These are phyloP conservation scores for Calosoma granatense DNA, from an alignment of 1,140 invertebrate genomes.

Conservation along the genomic window DNA sequence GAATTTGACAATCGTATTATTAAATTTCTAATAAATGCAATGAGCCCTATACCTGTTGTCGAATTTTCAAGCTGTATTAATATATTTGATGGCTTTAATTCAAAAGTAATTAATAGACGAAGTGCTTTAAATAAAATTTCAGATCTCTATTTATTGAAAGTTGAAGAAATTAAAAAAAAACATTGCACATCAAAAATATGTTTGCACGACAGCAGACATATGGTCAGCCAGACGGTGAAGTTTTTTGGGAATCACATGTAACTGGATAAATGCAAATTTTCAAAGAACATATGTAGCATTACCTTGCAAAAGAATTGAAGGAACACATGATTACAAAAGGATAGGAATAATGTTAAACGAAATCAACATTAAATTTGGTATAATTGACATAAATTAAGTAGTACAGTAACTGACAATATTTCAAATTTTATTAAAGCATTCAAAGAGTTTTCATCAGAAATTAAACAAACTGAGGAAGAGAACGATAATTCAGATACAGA, in stretches of 20 bases:
- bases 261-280: conserved; percentile 17
- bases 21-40: too few species aligned
- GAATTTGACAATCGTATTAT: too few species aligned
- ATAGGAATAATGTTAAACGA: conserved; percentile 15
- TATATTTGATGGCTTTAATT: too few species aligned
- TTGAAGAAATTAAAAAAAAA: too few species aligned
- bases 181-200: too few species aligned
- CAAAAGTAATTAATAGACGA: too few species aligned
- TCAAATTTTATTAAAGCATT: conserved; percentile 23
- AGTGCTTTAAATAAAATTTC: too few species aligned
- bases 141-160: too few species aligned
- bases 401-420: conserved; percentile 22
- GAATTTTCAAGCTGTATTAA: too few species aligned
- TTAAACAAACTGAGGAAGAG: too few species aligned
- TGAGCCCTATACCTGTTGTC: too few species aligned
- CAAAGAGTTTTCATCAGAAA: conserved; percentile 15
- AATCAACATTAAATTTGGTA: conserved; percentile 15
- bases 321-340: conserved; percentile 17
- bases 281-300: conserved; percentile 15
- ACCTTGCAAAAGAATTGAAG: conserved; percentile 20
- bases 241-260: conserved; percentile 17
- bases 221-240: conserved; percentile 16
- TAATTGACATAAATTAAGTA: conserved; percentile 19
- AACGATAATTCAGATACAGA: too few species aligned
- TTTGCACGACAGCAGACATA: conserved; percentile 20